Conservation (phyloP, 2,888 invertebrate species). For the Noctua comes region DNA sequence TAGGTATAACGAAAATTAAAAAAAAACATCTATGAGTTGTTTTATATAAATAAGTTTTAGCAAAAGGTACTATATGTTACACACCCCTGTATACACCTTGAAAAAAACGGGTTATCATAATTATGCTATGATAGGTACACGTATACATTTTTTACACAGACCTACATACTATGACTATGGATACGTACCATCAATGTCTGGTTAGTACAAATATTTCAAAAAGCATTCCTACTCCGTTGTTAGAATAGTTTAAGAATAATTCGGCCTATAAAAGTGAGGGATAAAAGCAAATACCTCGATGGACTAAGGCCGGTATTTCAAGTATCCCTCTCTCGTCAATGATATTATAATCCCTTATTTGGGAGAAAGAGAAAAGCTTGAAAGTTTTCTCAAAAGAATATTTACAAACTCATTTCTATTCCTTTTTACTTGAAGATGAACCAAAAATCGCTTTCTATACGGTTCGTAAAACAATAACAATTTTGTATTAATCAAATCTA, state of each 20-base stretch:
- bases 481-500: slow-evolving; percentile 22
- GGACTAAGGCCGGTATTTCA: slow-evolving; percentile 51
- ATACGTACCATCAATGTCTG: slow-evolving; percentile 14
- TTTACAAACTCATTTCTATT: slow-evolving; percentile 17
- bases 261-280: slow-evolving; percentile 42
- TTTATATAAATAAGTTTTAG: neutral
- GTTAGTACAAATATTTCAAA: slow-evolving; percentile 26
- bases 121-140: neutral
- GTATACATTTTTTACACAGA: neutral
- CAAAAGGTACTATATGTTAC: neutral
- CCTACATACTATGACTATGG: neutral
- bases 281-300: slow-evolving; percentile 66
- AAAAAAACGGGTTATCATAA: neutral
- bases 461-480: slow-evolving; percentile 14
- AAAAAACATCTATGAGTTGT: neutral
- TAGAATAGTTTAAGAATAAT: slow-evolving; percentile 47
- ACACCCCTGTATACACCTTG: neutral
- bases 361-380: neutral
- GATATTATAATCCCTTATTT: slow-evolving; percentile 32
- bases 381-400: slow-evolving; percentile 44
- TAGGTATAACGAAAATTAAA: neutral
- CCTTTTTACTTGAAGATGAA: slow-evolving; percentile 22
- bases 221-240: slow-evolving; percentile 35
- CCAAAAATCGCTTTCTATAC: neutral
- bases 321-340: slow-evolving; percentile 37